Percentiles rank a stretch among this genome's conserved stretches.
phyloP scores from a whole-genome alignment of 2,888 invertebrate genomes.

The Drosophila koepferae region DNA sequence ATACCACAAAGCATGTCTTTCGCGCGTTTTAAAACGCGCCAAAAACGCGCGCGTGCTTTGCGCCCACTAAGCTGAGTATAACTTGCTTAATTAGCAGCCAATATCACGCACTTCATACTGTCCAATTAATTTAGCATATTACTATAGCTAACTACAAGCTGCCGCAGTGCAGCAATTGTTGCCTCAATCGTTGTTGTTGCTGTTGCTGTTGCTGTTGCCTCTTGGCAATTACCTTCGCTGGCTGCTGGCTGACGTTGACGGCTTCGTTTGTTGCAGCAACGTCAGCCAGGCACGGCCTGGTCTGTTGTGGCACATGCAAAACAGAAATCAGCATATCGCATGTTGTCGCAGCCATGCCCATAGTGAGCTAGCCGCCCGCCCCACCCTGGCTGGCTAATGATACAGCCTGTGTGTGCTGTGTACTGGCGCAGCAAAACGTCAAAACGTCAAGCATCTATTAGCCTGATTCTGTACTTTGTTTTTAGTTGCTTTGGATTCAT shows the following conservation, averaged over 20 bases:
- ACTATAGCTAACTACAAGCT: slow-evolving; percentile 66
- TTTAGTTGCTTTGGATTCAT: slow-evolving; percentile 34
- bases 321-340: slow-evolving; percentile 79
- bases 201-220: slow-evolving; percentile 28
- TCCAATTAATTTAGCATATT: slow-evolving; percentile 82
- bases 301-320: slow-evolving; percentile 65
- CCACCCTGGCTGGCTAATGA: slow-evolving; percentile 57
- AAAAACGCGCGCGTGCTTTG: slow-evolving; percentile 53
- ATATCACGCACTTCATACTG: slow-evolving; percentile 81
- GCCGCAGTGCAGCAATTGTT: slow-evolving; percentile 33
- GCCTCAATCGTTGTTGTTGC: slow-evolving; percentile 27
- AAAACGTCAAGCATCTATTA: slow-evolving; percentile 81
- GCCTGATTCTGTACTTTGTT: slow-evolving; percentile 56
- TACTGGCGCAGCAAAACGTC: slow-evolving; percentile 73
- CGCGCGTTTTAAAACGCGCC: slow-evolving; percentile 37
- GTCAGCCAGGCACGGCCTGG: slow-evolving; percentile 28
- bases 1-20: neutral
- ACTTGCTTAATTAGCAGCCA: slow-evolving; percentile 82
- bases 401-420: slow-evolving; percentile 45
- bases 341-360: slow-evolving; percentile 62
- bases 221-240: slow-evolving; percentile 61
- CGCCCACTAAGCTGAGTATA: slow-evolving; percentile 64
- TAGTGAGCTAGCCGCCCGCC: slow-evolving; percentile 3
- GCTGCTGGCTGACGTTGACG: slow-evolving; percentile 63
- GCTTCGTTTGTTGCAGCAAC: slow-evolving; percentile 70